A percentile compares a stretch with the other conserved stretches of the same genome.
Conservation (phyloP, 2,888 invertebrate genomes). For the Stenodera caucasica region DNA sequence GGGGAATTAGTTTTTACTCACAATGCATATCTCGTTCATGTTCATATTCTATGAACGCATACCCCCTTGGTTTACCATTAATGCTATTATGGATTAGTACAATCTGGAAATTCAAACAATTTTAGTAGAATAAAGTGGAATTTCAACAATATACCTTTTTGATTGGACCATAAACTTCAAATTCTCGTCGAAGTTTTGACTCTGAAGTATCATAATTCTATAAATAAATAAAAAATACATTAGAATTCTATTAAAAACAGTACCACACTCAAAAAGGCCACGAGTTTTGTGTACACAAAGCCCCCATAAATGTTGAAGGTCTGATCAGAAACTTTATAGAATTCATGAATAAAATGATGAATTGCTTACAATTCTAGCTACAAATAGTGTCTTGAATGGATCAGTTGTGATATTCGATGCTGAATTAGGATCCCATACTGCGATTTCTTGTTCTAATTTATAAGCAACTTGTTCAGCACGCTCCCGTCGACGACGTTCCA, state of each 20-base stretch:
- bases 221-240: slow-evolving; percentile 46
- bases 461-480: slow-evolving; percentile 97
- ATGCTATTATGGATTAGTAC: slow-evolving; percentile 83
- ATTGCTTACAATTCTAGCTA: slow-evolving; percentile 88
- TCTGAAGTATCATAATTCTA: slow-evolving; percentile 99
- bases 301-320: too few relatives aligned
- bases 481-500: slow-evolving; percentile 87
- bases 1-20: slow-evolving; percentile 65
- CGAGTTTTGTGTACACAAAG: too few relatives aligned
- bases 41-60: slow-evolving; percentile 99
- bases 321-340: too few relatives aligned
- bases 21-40: slow-evolving; percentile 99
- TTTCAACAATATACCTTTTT: slow-evolving; percentile 73
- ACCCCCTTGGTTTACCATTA: slow-evolving; percentile 93
- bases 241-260: slow-evolving; percentile 8
- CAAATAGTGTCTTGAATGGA: slow-evolving; percentile 96
- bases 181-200: slow-evolving; percentile 94
- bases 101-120: slow-evolving; percentile 66
- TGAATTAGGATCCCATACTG: slow-evolving; percentile 91
- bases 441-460: slow-evolving; percentile 97
- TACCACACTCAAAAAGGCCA: too few relatives aligned
- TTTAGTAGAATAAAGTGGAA: slow-evolving; percentile 17
- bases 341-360: too few relatives aligned
- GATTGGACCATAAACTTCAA: slow-evolving; percentile 96
- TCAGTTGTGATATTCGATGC: slow-evolving; percentile 81